Evolutionary conservation across 2,113 vertebrate genomes (phyloP), one percentile per base, ranked within the genome.

Genomic region (Crypturellus undulatus): DNA sequence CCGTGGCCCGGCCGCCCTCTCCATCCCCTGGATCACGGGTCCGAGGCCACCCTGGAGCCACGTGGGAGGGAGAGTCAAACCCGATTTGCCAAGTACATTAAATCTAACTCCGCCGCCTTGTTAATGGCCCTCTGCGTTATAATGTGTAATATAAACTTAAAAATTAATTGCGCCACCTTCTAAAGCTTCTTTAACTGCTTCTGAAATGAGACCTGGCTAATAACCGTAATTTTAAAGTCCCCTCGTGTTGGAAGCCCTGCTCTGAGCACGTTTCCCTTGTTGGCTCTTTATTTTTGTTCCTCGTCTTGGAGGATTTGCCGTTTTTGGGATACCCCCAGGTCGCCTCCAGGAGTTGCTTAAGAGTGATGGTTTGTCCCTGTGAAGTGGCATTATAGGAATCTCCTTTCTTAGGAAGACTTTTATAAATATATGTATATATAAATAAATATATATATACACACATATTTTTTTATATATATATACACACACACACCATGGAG

Each of bases 91-190:
- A 4, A 92, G 95, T 19, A 2, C 90, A n/a, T 84, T 59, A 69
- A 80, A 75, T 83, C 87, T 84, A 65, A 81, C n/a, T 92, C 40
- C 30, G 7, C 38, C 5, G 1, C 83, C 94, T 70, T 22, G 12
- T 85, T 95, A 95, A 91, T 8, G 91, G 94, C 93, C 89, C 32
- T 34, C 84, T 10, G 2, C 6, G 42, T 36, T 64, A 6, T 69
- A 87, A 93, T 38, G 75, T 62, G 89, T 5, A 51, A 93, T 58
- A 90, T 59, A 83, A 96, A 90, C 92, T 25, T 4, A 36, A 79
- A 87, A 92, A 91, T 95, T 78, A 95, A 96, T 94, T 71, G 93
- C 17, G 4, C 9, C 38, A 16, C 94, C 95, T 95, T 75, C 30
- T 4, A 12, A 69, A 78, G 95, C 32, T n/a, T 25, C 91, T 93